Base-by-base conservation (phyloP, 2,888 invertebrate species). In the Zhuqinia jingwanae region DNA sequence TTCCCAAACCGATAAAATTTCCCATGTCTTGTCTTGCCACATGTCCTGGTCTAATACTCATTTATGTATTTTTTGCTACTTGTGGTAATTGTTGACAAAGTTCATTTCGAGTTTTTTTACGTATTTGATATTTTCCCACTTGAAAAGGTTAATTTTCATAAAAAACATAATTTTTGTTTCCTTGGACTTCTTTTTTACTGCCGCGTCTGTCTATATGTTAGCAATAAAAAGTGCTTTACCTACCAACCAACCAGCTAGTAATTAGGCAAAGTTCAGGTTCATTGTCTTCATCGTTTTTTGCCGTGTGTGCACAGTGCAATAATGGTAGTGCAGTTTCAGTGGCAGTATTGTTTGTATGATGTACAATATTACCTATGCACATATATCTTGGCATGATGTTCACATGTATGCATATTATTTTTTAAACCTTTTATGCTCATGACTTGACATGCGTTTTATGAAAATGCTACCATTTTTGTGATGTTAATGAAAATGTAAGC, bases 241-340 rank as follows among this genome's bases (percentile, higher is more conserved):
- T n/a, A n/a, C n/a, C 13, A 27, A 27, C 27, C 60, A 60, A 60
- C 27, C 0, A n/a, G 60, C 13, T 15, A 5, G 47, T 47, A 47
- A n/a, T n/a, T 10, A 60, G 10, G 60, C 10, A 36, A 63, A 63
- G 63, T 65, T 83, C 76, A 76, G 76, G 83, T 76, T 83, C 83
- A 76, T 83, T 83, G 83, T 68, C 83, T 53, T 36, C 30, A 76
- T 36, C 63, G 15, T 75, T n/a, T 11, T 15, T 10, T 75, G 50
- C 50, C 53, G 53, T 25, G 11, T 13, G n/a, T 2, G n/a, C n/a
- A n/a, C n/a, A n/a, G n/a, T n/a, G n/a, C n/a, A n/a, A n/a, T n/a
- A n/a, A n/a, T n/a, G n/a, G n/a, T n/a, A n/a, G n/a, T n/a, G n/a
- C n/a, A n/a, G n/a, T n/a, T n/a, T n/a, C n/a, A n/a, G n/a, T n/a